Conservation (phyloP, 1,140 invertebrate genomes). For the Acromyrmex heyeri region DNA sequence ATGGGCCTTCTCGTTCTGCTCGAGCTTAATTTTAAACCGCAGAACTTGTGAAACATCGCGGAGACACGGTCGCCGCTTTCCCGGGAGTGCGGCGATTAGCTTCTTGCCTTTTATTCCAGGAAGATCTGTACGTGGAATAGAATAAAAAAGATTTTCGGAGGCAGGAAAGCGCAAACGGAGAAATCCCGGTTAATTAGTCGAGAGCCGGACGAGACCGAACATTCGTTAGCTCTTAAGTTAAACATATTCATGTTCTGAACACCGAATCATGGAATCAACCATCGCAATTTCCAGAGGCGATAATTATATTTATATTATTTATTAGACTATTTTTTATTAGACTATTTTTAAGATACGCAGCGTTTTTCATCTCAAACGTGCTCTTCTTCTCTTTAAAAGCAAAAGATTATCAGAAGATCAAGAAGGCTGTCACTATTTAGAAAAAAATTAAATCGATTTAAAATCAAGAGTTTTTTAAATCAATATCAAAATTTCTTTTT, state of each 20-base stretch:
- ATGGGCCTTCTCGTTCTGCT: constrained; percentile 8
- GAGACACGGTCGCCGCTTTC: constrained; percentile 27
- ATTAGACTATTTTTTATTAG: background rate
- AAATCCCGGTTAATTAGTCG: constrained; percentile 23
- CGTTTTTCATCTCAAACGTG: background rate
- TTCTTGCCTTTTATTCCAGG: constrained; percentile 29
- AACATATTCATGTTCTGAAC: background rate
- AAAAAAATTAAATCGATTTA: background rate
- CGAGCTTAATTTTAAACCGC: constrained; percentile 60
- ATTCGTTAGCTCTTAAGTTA: background rate
- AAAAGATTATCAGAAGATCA: background rate
- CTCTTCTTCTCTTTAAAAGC: background rate
- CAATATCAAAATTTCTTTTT: background rate
- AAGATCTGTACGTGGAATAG: constrained; percentile 19
- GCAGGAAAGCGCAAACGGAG: constrained; percentile 7
- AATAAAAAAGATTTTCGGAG: constrained; percentile 13
- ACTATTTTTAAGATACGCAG: background rate
- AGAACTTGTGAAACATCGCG: constrained; percentile 46
- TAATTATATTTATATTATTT: constrained; percentile 1
- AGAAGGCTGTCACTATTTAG: background rate
- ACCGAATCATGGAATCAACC: background rate
- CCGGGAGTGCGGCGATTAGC: constrained; percentile 2
- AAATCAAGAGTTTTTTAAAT: background rate
- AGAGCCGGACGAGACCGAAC: background rate
- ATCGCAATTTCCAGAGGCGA: background rate